Conservation (phyloP, 30 jellyfish, hydroid and myxozoan species). For the Aurelia aurita region DNA sequence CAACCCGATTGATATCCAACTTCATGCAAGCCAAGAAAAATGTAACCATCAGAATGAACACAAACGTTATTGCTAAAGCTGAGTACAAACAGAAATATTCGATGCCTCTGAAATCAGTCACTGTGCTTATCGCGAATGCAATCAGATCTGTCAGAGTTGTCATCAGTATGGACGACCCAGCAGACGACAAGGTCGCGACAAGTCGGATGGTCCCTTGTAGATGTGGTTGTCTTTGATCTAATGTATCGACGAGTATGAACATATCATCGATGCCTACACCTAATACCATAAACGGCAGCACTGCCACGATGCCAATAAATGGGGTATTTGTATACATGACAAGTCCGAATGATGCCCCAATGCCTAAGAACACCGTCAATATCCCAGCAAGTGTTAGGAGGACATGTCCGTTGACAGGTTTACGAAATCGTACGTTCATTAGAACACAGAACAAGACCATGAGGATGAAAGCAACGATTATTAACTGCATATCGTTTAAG, state of each 20-base stretch:
- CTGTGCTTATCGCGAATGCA: conserved; percentile 89
- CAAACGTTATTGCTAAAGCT: conserved; percentile 74
- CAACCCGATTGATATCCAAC: conserved; percentile 85
- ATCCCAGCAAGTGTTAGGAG: conserved; percentile 80
- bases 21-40: conserved; percentile 82
- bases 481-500: conserved; percentile 69
- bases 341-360: conserved; percentile 90
- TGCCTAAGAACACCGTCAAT: conserved; percentile 82
- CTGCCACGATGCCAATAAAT: conserved; percentile 95
- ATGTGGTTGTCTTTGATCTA: conserved; percentile 76
- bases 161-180: conserved; percentile 95
- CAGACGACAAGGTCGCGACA: conserved; percentile 76
- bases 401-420: conserved; percentile 82
- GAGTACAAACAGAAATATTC: conserved; percentile 90
- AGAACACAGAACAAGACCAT: conserved; percentile 85
- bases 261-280: conserved; percentile 98
- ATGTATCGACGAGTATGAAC: conserved; percentile 81
- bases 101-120: conserved; percentile 92
- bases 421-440: conserved; percentile 65
- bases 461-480: conserved; percentile 70
- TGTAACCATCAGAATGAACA: conserved; percentile 78
- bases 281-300: conserved; percentile 92
- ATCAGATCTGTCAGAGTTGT: conserved; percentile 90
- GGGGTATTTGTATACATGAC: conserved; percentile 81
- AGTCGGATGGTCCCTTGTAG: conserved; percentile 74